phyloP scores from a whole-genome alignment of 2,888 invertebrate genomes.

The Oscheius sp. region DNA sequence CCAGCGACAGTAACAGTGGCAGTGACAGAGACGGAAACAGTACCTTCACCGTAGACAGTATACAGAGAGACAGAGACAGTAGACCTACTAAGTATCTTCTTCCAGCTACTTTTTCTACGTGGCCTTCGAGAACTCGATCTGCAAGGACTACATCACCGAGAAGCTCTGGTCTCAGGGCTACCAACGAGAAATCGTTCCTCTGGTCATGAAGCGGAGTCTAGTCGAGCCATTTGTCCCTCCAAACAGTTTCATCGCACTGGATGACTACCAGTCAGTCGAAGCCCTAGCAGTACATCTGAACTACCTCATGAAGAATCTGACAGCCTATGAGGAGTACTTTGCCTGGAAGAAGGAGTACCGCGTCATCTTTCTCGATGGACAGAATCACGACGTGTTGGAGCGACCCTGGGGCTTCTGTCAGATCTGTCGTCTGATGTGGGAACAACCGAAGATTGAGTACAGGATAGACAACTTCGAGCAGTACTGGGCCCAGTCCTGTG shows the following conservation, averaged over 20 bases:
- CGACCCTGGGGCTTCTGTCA: slow-evolving; percentile 73
- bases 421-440: slow-evolving; percentile 64
- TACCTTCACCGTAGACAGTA: no score
- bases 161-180: slow-evolving; percentile 72
- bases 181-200: slow-evolving; percentile 62
- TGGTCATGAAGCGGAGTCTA: slow-evolving; percentile 67
- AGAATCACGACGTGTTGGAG: slow-evolving; percentile 65
- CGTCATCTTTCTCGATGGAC: slow-evolving; percentile 67
- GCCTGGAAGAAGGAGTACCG: slow-evolving; percentile 74
- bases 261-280: slow-evolving; percentile 75
- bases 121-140: slow-evolving; percentile 71
- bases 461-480: slow-evolving; percentile 48
- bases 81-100: no score
- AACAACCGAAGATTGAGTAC: slow-evolving; percentile 42
- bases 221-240: slow-evolving; percentile 73
- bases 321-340: slow-evolving; percentile 75
- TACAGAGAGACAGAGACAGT: no score
- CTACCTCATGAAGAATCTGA: slow-evolving; percentile 74
- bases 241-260: slow-evolving; percentile 75
- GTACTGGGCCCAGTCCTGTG: slow-evolving; percentile 55
- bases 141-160: slow-evolving; percentile 72
- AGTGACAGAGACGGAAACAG: no score
- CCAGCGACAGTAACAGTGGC: no score
- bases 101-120: slow-evolving; percentile 70
- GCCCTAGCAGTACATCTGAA: slow-evolving; percentile 75